Conservation (phyloP, 1,140 invertebrate species). For the Maconellicoccus hirsutus region DNA sequence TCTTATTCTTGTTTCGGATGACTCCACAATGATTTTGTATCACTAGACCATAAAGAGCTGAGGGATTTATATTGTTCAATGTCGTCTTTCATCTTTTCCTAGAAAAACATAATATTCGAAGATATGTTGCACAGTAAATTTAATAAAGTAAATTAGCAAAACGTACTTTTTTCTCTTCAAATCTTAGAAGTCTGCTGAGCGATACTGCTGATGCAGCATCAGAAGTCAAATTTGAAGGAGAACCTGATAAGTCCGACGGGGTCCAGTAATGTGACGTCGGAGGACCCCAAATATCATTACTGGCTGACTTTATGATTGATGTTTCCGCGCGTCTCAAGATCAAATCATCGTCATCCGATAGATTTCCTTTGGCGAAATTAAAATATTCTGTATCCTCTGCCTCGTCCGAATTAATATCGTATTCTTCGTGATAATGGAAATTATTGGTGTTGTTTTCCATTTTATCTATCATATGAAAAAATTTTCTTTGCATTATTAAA, state of each 20-base stretch:
- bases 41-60: not conserved
- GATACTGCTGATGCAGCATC: not conserved
- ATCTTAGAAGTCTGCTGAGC: constrained; percentile 7
- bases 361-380: constrained; percentile 11
- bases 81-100: not conserved
- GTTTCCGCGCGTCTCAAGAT: not conserved
- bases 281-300: constrained; percentile 5
- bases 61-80: constrained; percentile 14
- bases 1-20: constrained; percentile 15
- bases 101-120: not conserved
- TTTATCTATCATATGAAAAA: not conserved
- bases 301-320: not conserved
- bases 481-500: too few species aligned
- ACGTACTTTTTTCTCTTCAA: constrained; percentile 13
- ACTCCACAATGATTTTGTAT: constrained; percentile 11
- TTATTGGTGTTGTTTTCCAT: not conserved
- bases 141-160: not conserved
- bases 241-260: not conserved
- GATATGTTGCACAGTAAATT: not conserved
- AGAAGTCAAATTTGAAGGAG: not conserved
- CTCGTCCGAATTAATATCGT: constrained; percentile 11
- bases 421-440: not conserved
- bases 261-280: not conserved
- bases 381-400: not conserved
- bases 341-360: constrained; percentile 4